Evolutionary conservation across 2,888 invertebrate species (phyloP).

Genomic region (Neoascia interrupta): DNA sequence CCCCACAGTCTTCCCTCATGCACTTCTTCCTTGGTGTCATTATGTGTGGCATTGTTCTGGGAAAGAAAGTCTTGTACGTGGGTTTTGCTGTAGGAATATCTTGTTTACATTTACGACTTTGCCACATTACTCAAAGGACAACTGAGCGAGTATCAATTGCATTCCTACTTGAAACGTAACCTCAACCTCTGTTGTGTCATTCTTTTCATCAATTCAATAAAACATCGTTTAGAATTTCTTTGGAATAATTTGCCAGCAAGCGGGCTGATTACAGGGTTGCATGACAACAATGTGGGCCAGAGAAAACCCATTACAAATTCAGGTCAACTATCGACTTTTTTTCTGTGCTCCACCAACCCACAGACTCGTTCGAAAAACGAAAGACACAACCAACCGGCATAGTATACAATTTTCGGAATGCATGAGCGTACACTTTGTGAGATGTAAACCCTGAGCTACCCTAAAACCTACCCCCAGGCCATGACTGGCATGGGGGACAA

Average conservation of each 20-base stretch:
- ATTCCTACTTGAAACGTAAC: constrained; percentile 22
- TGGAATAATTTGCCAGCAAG: constrained; percentile 46
- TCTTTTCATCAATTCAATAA: constrained; percentile 3
- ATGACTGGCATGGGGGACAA: constrained; percentile 10
- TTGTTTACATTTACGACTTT: constrained; percentile 36
- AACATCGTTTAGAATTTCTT: constrained; percentile 33
- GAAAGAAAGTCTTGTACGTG: not conserved
- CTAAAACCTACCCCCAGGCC: constrained; percentile 5
- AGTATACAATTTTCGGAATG: constrained; percentile 23
- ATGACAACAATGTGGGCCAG: constrained; percentile 43
- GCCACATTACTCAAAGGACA: constrained; percentile 2
- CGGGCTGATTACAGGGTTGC: constrained; percentile 53
- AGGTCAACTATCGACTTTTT: constrained; percentile 65
- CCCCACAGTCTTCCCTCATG: no score
- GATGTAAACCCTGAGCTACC: constrained; percentile 39
- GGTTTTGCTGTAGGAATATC: not conserved
- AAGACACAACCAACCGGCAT: constrained; percentile 24
- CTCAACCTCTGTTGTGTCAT: constrained; percentile 46
- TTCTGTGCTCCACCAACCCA: not conserved
- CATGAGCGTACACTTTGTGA: constrained; percentile 39
- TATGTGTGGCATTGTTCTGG: no score
- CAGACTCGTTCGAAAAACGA: not conserved
- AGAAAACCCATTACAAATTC: constrained; percentile 38
- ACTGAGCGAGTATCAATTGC: constrained; percentile 41
- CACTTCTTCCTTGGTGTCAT: no score